phyloP scores from a whole-genome alignment of 2,113 vertebrate species.

The Azemiops feae region DNA sequence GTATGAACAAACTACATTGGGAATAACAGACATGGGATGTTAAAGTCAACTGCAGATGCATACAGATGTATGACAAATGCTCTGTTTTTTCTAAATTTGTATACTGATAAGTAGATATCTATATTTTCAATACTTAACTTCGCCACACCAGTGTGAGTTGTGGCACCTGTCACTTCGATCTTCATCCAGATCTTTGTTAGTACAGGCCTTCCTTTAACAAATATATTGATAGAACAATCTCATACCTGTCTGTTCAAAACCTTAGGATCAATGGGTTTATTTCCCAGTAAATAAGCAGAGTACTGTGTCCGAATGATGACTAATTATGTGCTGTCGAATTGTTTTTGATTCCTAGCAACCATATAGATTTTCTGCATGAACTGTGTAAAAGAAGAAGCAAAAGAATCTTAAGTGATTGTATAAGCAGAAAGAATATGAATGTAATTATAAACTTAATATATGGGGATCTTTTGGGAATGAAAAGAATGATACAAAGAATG shows the following conservation, averaged over 20 bases:
- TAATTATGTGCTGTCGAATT: background rate
- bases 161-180: slow-evolving; percentile 35
- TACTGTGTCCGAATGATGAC: background rate
- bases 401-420: slow-evolving; percentile 5
- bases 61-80: slow-evolving; percentile 50
- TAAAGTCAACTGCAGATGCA: slow-evolving; percentile 34
- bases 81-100: slow-evolving; percentile 40
- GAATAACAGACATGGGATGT: slow-evolving; percentile 23
- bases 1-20: slow-evolving; percentile 37
- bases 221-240: background rate
- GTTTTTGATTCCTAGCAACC: background rate
- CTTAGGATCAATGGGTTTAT: background rate
- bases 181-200: slow-evolving; percentile 45
- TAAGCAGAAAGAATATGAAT: slow-evolving; percentile 47
- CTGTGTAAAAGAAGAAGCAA: background rate
- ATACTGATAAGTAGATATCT: slow-evolving; percentile 19
- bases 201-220: slow-evolving; percentile 44
- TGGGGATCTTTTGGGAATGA: background rate
- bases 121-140: slow-evolving; percentile 31
- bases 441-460: background rate
- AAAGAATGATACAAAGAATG: slow-evolving; percentile 10
- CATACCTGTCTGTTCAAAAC: background rate
- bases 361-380: background rate
- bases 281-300: slow-evolving; percentile 20
- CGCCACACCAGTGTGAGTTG: slow-evolving; percentile 19